Conservation (phyloP, 1,140 invertebrate species). For the Drosophila parvula region DNA sequence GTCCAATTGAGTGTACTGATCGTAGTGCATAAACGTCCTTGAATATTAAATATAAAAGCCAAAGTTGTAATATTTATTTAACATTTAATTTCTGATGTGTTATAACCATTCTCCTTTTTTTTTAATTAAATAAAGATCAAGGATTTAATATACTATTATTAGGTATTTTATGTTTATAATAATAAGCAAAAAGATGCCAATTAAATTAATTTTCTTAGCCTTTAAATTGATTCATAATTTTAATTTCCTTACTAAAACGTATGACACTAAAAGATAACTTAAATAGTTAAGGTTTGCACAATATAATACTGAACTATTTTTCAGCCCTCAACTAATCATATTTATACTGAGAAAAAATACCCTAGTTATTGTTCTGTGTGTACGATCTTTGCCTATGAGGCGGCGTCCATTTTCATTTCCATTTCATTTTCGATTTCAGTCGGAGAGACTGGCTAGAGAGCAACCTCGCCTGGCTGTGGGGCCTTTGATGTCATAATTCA, state of each 20-base stretch:
- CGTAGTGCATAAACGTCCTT: no score
- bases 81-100: neutral
- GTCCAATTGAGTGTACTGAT: no score
- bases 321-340: neutral
- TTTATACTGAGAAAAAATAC: neutral
- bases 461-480: constrained; percentile 56
- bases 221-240: no score
- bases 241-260: no score
- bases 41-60: neutral
- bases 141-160: no score
- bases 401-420: constrained; percentile 71
- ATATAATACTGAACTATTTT: neutral
- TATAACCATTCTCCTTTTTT: no score
- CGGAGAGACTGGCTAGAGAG: constrained; percentile 20
- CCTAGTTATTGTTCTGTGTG: constrained; percentile 8
- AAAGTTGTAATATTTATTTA: neutral
- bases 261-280: neutral
- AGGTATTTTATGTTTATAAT: no score
- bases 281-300: neutral
- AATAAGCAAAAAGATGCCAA: no score
- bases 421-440: constrained; percentile 75
- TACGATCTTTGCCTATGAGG: constrained; percentile 25
- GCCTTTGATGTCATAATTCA: constrained; percentile 84
- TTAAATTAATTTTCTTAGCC: no score
- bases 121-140: no score